phyloP scores from a whole-genome alignment of 2,113 vertebrate species.

The Rostratula benghalensis region DNA sequence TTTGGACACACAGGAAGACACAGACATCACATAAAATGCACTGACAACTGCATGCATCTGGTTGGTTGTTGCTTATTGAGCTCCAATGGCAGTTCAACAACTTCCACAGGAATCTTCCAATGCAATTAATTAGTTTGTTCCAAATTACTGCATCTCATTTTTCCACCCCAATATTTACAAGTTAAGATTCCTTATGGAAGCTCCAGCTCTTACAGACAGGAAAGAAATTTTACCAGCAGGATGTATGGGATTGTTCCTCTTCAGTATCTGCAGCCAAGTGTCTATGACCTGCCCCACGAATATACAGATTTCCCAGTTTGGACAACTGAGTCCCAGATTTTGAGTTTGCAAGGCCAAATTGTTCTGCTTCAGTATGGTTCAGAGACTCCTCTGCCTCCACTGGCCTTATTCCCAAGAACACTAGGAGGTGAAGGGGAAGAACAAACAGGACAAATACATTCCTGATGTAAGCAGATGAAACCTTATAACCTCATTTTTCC shows the following conservation, averaged over 20 bases:
- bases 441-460: constrained; percentile 31
- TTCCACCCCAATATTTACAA: not conserved
- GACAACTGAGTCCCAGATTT: not conserved
- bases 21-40: not conserved
- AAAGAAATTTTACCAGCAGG: not conserved
- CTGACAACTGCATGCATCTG: not conserved
- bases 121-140: not conserved
- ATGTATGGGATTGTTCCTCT: not conserved
- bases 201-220: not conserved
- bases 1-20: not conserved
- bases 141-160: not conserved
- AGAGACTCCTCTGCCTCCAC: not conserved
- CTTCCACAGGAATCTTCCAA: not conserved
- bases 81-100: not conserved
- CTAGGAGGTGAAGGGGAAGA: not conserved
- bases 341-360: not conserved
- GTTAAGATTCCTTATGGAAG: not conserved
- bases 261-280: not conserved
- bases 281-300: not conserved
- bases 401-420: not conserved
- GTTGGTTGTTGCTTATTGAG: not conserved
- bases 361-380: not conserved
- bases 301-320: not conserved
- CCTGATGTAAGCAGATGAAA: constrained; percentile 48
- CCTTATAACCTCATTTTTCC: constrained; percentile 36